phyloP scores from a whole-genome alignment of 2,113 vertebrate genomes.

The Rhabdornis inornatus region DNA sequence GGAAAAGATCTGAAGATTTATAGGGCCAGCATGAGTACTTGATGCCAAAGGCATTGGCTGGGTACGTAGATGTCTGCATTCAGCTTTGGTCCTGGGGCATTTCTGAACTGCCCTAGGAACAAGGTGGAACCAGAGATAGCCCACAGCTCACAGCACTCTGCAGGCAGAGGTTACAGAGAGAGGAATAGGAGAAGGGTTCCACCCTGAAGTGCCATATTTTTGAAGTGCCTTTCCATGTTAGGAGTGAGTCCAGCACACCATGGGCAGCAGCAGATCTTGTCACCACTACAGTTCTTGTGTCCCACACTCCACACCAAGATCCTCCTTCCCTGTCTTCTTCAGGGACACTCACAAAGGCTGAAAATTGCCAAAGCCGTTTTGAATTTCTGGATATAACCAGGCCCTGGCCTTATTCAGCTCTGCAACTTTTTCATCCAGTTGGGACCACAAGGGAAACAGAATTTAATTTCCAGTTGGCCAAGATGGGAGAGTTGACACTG shows the following conservation, averaged over 20 bases:
- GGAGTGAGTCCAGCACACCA: neutral
- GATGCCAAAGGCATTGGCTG: neutral
- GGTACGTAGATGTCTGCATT: rapidly evolving
- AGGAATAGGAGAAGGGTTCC: neutral
- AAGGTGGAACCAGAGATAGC: neutral
- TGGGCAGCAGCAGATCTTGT: neutral
- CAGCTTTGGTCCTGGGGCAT: neutral
- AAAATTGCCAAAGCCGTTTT: neutral
- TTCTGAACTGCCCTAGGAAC: neutral
- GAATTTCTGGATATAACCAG: neutral
- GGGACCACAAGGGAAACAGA: constrained; percentile 1
- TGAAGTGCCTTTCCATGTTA: neutral
- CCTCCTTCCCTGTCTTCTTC: neutral
- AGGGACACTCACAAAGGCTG: neutral
- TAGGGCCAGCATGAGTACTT: neutral
- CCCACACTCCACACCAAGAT: neutral
- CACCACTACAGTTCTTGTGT: rapidly evolving
- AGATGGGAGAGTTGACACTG: neutral
- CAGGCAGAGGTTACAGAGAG: neutral
- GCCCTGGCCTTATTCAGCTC: neutral
- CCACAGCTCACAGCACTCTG: neutral
- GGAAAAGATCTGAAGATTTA: neutral
- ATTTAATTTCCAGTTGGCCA: constrained; percentile 44
- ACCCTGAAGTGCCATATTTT: rapidly evolving
- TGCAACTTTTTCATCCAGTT: neutral